A percentile compares a stretch with the other conserved stretches of the same genome.
Conservation (phyloP, 1,140 invertebrate species). For the Drosophila willistoni region DNA sequence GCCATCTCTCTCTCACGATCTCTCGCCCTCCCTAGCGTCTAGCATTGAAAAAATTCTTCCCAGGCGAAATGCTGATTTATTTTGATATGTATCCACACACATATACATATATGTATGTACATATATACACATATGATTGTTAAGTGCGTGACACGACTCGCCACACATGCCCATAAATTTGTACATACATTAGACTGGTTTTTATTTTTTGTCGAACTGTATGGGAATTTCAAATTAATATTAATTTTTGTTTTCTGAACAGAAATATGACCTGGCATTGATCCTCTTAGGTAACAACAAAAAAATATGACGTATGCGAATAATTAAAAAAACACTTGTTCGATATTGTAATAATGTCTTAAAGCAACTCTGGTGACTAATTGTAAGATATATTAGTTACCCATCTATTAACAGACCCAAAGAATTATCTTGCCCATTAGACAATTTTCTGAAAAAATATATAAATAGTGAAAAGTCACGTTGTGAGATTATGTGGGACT, state of each 20-base stretch:
- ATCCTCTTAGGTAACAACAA: not conserved
- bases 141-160: conserved; percentile 15
- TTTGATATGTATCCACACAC: conserved; percentile 22
- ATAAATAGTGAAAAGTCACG: too few species aligned
- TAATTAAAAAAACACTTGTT: too few species aligned
- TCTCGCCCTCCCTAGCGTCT: not conserved
- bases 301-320: not conserved
- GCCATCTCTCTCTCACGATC: not conserved
- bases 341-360: not conserved
- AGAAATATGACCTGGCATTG: not conserved
- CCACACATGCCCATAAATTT: conserved; percentile 4
- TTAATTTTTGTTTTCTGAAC: not conserved
- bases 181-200: conserved; percentile 3
- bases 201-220: not conserved
- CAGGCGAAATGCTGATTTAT: conserved; percentile 40
- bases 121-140: not conserved
- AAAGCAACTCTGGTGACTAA: too few species aligned
- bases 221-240: not conserved
- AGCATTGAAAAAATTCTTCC: conserved; percentile 32
- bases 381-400: not conserved
- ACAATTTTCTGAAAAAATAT: too few species aligned
- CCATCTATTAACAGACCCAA: not conserved
- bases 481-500: too few species aligned
- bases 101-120: not conserved
- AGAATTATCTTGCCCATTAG: too few species aligned